A percentile compares a stretch with the other conserved stretches of the same genome.
Conservation (phyloP, 2,888 invertebrate species). For the Drosophila kuntzei region DNA sequence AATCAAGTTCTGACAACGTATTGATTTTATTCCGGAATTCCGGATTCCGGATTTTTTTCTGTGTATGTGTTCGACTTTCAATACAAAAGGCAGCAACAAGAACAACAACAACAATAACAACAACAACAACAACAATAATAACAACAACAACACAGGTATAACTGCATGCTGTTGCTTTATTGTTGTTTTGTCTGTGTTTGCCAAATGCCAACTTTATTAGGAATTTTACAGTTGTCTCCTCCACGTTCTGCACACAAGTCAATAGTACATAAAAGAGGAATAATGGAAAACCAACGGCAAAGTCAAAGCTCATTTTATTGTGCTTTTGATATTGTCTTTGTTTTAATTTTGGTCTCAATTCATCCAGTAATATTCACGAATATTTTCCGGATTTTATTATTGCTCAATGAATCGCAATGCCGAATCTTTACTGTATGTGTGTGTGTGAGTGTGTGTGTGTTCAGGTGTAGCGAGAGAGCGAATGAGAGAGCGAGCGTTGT, state of each 20-base stretch:
- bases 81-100: constrained; percentile 47
- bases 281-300: constrained; percentile 20
- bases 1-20: too few species aligned
- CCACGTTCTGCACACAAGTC: constrained; percentile 33
- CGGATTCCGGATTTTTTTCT: too few species aligned
- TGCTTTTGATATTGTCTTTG: constrained; percentile 18
- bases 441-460: constrained; percentile 10
- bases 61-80: too few species aligned
- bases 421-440: constrained; percentile 3
- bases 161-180: constrained; percentile 37
- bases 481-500: constrained; percentile 16
- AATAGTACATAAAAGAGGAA: constrained; percentile 43
- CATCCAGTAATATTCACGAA: constrained; percentile 43
- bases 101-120: constrained; percentile 24
- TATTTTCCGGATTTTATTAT: constrained; percentile 52
- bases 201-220: constrained; percentile 81
- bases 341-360: constrained; percentile 24
- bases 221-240: constrained; percentile 53
- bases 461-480: constrained; percentile 48
- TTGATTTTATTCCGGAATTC: too few species aligned
- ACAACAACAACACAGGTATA: constrained; percentile 5
- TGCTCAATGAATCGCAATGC: constrained; percentile 66
- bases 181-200: constrained; percentile 67
- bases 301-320: constrained; percentile 29
- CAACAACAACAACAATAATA: constrained; percentile 31